phyloP scores from a whole-genome alignment of 2,888 invertebrate genomes.

The Hyles lineata region DNA sequence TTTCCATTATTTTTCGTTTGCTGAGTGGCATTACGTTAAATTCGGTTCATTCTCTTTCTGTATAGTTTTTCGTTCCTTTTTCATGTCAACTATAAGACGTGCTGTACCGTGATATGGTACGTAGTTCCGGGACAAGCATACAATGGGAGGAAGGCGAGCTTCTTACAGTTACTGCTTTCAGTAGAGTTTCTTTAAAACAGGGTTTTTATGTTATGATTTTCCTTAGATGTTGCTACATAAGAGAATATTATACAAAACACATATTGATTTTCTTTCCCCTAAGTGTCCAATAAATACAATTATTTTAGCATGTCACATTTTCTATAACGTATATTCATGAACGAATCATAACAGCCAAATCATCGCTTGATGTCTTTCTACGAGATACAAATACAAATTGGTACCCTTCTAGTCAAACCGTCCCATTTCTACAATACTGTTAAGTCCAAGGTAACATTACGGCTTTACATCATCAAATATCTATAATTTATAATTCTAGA shows the following conservation, averaged over 20 bases:
- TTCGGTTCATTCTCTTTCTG: background rate
- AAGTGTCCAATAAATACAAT: too few relatives aligned
- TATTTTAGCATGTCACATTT: too few relatives aligned
- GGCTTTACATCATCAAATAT: too few relatives aligned
- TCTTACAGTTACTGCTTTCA: background rate
- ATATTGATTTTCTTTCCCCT: too few relatives aligned
- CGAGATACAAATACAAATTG: too few relatives aligned
- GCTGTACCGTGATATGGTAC: background rate
- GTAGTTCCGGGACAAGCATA: conserved; percentile 12
- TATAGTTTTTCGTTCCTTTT: background rate
- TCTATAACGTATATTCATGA: too few relatives aligned
- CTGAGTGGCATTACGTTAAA: background rate
- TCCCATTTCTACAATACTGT: too few relatives aligned
- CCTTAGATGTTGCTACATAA: background rate
- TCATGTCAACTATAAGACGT: conserved; percentile 5
- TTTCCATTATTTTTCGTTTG: background rate
- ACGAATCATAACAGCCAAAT: too few relatives aligned
- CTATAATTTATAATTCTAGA: background rate
- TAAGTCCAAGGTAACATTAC: too few relatives aligned
- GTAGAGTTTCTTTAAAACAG: conserved; percentile 1
- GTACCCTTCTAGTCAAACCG: too few relatives aligned
- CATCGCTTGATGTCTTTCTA: too few relatives aligned
- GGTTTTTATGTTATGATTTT: conserved; percentile 4
- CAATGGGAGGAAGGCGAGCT: conserved; percentile 7
- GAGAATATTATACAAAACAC: background rate